Percentiles rank a stretch among this genome's conserved stretches.
phyloP scores from a whole-genome alignment of 2,797 vertebrate species.

The Oophaga sylvatica region DNA sequence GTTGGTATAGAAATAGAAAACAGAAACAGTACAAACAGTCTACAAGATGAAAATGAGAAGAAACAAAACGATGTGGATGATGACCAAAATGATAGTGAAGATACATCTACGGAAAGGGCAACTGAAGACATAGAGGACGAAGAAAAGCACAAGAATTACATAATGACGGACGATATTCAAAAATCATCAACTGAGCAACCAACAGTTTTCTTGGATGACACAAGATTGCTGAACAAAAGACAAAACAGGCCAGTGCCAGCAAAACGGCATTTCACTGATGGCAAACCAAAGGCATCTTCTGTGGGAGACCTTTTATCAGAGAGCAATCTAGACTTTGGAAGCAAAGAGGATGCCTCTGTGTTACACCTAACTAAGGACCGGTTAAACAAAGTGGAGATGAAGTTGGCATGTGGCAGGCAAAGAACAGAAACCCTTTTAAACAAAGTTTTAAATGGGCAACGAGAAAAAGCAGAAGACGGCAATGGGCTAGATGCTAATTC shows the following conservation, averaged over 20 bases:
- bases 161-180: neutral
- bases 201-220: conserved; percentile 20
- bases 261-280: conserved; percentile 43
- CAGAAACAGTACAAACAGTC: conserved; percentile 45
- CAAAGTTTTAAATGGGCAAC: conserved; percentile 70
- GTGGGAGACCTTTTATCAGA: conserved; percentile 80
- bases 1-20: conserved; percentile 66
- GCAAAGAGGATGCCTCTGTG: conserved; percentile 18
- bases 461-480: conserved; percentile 63
- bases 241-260: neutral
- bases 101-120: conserved; percentile 44
- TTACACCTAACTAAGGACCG: conserved; percentile 63
- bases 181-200: neutral
- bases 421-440: conserved; percentile 82
- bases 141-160: conserved; percentile 49
- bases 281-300: conserved; percentile 71
- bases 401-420: conserved; percentile 82
- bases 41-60: conserved; percentile 27
- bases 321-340: conserved; percentile 30
- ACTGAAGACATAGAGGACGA: conserved; percentile 54
- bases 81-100: conserved; percentile 58
- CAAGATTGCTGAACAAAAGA: conserved; percentile 26
- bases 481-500: conserved; percentile 69
- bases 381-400: conserved; percentile 78
- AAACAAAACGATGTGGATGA: conserved; percentile 39